Evolutionary conservation across 2,888 invertebrate species (phyloP).

Genomic region (Drosophila diplacantha): DNA sequence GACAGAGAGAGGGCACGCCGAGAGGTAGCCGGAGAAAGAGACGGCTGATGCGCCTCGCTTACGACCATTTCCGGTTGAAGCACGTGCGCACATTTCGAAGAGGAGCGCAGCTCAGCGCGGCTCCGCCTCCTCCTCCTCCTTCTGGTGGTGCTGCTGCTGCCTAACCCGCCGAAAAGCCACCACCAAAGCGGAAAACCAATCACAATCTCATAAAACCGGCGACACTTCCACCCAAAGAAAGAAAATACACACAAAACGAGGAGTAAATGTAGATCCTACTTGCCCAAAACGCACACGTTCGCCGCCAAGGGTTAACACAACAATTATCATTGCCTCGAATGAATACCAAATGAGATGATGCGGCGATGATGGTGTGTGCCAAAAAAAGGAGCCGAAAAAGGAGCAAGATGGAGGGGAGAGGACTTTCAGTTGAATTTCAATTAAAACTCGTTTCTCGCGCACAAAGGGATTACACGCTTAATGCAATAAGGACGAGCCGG

Average conservation of each 20-base stretch:
- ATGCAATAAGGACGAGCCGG: conserved; percentile 61
- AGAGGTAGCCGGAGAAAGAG: conserved; percentile 30
- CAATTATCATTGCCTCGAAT: conserved; percentile 53
- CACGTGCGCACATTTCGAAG: conserved; percentile 66
- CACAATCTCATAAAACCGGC: conserved; percentile 38
- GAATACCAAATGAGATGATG: conserved; percentile 22
- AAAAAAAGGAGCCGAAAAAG: conserved; percentile 59
- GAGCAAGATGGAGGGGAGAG: conserved; percentile 48
- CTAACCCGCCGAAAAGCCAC: conserved; percentile 39
- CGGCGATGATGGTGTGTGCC: conserved; percentile 34
- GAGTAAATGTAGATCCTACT: conserved; percentile 46
- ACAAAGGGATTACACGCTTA: conserved; percentile 55
- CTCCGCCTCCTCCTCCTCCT: conserved; percentile 15
- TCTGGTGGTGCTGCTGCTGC: background rate
- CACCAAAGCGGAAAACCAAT: conserved; percentile 45
- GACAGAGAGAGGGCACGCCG: conserved; percentile 14
- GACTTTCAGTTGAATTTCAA: conserved; percentile 66
- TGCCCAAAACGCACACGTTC: conserved; percentile 74
- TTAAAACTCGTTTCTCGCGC: conserved; percentile 61
- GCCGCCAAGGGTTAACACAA: conserved; percentile 61
- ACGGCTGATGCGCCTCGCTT: conserved; percentile 69
- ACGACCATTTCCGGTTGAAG: conserved; percentile 76
- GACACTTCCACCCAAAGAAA: conserved; percentile 38
- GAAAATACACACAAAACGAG: conserved; percentile 17
- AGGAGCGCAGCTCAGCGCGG: conserved; percentile 30